Evolutionary conservation across 2,888 invertebrate genomes (phyloP).

Genomic region (Parnassius glacialis): DNA sequence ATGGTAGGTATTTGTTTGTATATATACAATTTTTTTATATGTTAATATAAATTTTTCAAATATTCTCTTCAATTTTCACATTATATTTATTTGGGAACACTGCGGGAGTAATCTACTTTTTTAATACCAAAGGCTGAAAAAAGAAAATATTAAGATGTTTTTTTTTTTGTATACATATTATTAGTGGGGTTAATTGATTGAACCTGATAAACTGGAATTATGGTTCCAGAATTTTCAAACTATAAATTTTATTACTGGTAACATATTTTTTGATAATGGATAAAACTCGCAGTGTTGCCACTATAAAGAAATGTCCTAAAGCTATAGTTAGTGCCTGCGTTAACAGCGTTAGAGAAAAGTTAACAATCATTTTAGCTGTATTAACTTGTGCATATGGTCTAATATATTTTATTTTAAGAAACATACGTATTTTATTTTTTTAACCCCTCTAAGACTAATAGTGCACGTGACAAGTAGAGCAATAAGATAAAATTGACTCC

Average conservation of each 20-base stretch:
- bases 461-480: no score
- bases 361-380: conserved; percentile 58
- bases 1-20: conserved; percentile 9
- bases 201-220: no score
- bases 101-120: conserved; percentile 1
- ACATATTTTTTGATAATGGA: neutral
- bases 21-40: conserved; percentile 18
- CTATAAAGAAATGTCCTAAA: conserved; percentile 3
- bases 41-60: conserved; percentile 6
- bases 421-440: conserved; percentile 41
- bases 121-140: no score
- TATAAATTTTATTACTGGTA: neutral
- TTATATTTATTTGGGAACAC: neutral
- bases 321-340: conserved; percentile 10
- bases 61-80: neutral
- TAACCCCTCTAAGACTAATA: neutral
- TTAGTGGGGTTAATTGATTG: no score
- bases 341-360: conserved; percentile 29
- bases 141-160: no score
- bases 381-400: conserved; percentile 60
- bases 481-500: no score
- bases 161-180: no score
- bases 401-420: conserved; percentile 67
- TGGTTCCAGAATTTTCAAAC: no score
- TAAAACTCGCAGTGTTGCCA: conserved; percentile 17